phyloP scores from a whole-genome alignment of 2,888 invertebrate species.

The Helleia helle region DNA sequence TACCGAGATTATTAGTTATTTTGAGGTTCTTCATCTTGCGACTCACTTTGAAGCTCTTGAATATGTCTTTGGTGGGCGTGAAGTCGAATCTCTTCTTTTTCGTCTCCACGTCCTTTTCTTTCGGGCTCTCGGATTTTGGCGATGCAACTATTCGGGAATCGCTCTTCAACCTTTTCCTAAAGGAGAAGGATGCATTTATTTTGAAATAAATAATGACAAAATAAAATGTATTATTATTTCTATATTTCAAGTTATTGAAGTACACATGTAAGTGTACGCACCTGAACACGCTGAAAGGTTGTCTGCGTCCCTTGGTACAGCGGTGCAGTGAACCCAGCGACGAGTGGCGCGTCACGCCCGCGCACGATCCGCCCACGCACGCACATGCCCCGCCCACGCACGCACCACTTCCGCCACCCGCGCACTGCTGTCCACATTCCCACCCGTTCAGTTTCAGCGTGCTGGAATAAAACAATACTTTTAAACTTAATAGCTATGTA shows the following conservation, averaged over 20 bases:
- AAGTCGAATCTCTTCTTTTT: slow-evolving; percentile 69
- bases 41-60: slow-evolving; percentile 59
- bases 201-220: not conserved
- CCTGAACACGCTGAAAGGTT: slow-evolving; percentile 23
- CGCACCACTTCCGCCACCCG: too few species aligned
- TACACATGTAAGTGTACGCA: slow-evolving; percentile 4
- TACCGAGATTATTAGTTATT: slow-evolving; percentile 37
- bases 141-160: slow-evolving; percentile 52
- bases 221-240: not conserved
- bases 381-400: too few species aligned
- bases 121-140: slow-evolving; percentile 50
- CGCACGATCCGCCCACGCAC: slow-evolving; percentile 36
- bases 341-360: slow-evolving; percentile 27
- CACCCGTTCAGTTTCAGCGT: too few species aligned
- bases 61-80: slow-evolving; percentile 59
- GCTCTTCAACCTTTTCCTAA: slow-evolving; percentile 64
- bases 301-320: slow-evolving; percentile 29
- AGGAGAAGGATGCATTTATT: not conserved
- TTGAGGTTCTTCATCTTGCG: slow-evolving; percentile 56
- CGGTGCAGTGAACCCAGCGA: slow-evolving; percentile 37
- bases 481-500: too few species aligned
- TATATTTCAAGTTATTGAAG: too few species aligned
- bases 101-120: slow-evolving; percentile 51
- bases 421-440: too few species aligned
- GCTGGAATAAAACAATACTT: slow-evolving; percentile 7